Evolutionary conservation across 1,140 invertebrate species (phyloP).

Genomic region (Monochamus saltuarius): DNA sequence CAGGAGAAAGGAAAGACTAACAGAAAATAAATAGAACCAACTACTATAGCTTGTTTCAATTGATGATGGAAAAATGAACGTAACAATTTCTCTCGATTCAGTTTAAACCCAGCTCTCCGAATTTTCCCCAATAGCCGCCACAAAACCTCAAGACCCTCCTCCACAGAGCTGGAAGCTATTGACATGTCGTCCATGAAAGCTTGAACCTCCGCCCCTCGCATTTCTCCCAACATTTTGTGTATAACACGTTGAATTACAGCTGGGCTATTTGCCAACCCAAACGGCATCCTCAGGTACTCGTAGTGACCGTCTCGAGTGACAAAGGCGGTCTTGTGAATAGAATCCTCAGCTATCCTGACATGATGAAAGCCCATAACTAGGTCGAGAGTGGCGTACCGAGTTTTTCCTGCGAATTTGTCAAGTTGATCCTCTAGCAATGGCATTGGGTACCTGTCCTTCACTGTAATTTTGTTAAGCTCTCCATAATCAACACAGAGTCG

Average conservation of each 20-base stretch:
- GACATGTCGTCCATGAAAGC: conserved; percentile 13
- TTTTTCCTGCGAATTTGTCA: conserved; percentile 33
- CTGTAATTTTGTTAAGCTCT: conserved; percentile 50
- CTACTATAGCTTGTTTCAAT: too few relatives aligned
- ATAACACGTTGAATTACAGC: conserved; percentile 12
- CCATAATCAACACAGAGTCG: conserved; percentile 58
- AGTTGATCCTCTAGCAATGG: conserved; percentile 48
- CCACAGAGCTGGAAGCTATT: too few relatives aligned
- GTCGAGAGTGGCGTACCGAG: conserved; percentile 11
- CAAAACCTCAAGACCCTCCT: too few relatives aligned
- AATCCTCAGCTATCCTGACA: background rate
- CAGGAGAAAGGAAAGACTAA: too few relatives aligned
- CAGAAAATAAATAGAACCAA: too few relatives aligned
- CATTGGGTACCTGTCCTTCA: conserved; percentile 42
- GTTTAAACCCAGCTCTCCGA: too few relatives aligned
- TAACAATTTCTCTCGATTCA: too few relatives aligned
- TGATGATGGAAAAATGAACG: too few relatives aligned
- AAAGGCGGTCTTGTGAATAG: conserved; percentile 14
- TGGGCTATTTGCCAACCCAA: conserved; percentile 5
- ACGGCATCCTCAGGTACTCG: conserved; percentile 9
- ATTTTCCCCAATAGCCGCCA: too few relatives aligned
- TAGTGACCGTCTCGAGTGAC: conserved; percentile 10
- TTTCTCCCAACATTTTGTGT: conserved; percentile 1
- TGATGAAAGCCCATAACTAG: conserved; percentile 16
- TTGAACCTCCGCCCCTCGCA: background rate